Evolutionary conservation across 2,797 vertebrate species (phyloP).

Genomic region (Centroberyx gerrardi): DNA sequence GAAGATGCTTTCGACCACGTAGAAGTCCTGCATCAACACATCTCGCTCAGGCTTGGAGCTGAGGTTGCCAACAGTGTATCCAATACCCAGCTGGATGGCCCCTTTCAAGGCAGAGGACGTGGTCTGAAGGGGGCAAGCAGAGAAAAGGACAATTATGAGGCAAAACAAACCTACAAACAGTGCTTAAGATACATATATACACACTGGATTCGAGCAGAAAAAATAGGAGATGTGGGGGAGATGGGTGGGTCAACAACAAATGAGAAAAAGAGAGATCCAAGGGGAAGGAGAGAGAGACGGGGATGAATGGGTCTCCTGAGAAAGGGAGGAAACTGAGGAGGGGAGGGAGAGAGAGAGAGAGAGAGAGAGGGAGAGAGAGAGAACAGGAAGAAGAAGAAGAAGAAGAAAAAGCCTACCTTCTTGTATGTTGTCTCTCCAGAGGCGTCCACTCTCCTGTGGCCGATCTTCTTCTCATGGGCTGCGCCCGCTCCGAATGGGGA

Average conservation of each 20-base stretch:
- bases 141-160: conserved; percentile 37
- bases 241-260: conserved; percentile 59
- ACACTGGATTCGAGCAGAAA: not conserved
- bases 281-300: not conserved
- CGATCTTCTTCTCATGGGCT: conserved; percentile 92
- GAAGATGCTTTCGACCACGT: conserved; percentile 98
- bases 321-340: no score
- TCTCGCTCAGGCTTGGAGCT: conserved; percentile 98
- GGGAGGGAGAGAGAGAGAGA: conserved; percentile 69
- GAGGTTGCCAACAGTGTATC: conserved; percentile 97
- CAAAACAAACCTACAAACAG: conserved; percentile 2
- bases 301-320: not conserved
- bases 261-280: not conserved
- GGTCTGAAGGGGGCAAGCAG: conserved; percentile 84
- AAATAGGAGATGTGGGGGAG: conserved; percentile 83
- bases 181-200: not conserved
- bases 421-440: conserved; percentile 98
- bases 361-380: not conserved
- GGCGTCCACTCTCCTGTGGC: conserved; percentile 95
- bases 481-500: conserved; percentile 83
- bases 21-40: conserved; percentile 99
- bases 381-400: not conserved
- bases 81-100: conserved; percentile 98
- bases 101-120: conserved; percentile 97
- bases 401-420: conserved; percentile 85